Percentiles rank a stretch among this genome's conserved stretches.
These are phyloP conservation scores for Eilema griseolum DNA, from an alignment of 2,888 invertebrate species.

Conservation along the genomic window DNA sequence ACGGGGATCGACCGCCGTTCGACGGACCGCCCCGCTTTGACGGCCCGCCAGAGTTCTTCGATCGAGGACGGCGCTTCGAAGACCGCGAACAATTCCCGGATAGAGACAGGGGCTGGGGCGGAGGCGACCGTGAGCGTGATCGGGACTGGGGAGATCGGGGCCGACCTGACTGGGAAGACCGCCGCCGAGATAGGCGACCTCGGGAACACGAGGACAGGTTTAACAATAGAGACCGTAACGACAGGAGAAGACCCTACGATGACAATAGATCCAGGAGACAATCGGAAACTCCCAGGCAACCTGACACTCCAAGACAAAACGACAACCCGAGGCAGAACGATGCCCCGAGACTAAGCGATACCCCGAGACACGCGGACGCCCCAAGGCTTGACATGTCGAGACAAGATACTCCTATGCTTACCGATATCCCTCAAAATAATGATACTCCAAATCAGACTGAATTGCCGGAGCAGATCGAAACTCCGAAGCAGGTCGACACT, in stretches of 20 bases:
- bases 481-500: slow-evolving; percentile 15
- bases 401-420: background rate
- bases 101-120: slow-evolving; percentile 66
- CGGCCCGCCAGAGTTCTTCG: slow-evolving; percentile 78
- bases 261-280: slow-evolving; percentile 49
- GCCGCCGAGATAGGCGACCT: slow-evolving; percentile 65
- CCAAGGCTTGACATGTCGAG: slow-evolving; percentile 30
- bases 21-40: slow-evolving; percentile 55
- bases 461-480: slow-evolving; percentile 4
- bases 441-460: slow-evolving; percentile 15
- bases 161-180: slow-evolving; percentile 62
- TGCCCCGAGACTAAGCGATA: slow-evolving; percentile 11
- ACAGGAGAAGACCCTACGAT: slow-evolving; percentile 64
- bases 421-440: slow-evolving; percentile 3
- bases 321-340: slow-evolving; percentile 14
- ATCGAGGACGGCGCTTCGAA: slow-evolving; percentile 77
- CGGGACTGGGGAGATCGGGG: slow-evolving; percentile 49
- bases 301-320: slow-evolving; percentile 5
- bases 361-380: slow-evolving; percentile 20
- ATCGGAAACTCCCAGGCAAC: slow-evolving; percentile 1
- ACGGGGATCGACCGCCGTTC: slow-evolving; percentile 54
- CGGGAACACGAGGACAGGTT: slow-evolving; percentile 68
- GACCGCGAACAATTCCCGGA: slow-evolving; percentile 76
- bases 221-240: slow-evolving; percentile 54
- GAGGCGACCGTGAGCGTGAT: slow-evolving; percentile 58